phyloP scores from a whole-genome alignment of 2,113 vertebrate genomes.

The Thermophis baileyi region DNA sequence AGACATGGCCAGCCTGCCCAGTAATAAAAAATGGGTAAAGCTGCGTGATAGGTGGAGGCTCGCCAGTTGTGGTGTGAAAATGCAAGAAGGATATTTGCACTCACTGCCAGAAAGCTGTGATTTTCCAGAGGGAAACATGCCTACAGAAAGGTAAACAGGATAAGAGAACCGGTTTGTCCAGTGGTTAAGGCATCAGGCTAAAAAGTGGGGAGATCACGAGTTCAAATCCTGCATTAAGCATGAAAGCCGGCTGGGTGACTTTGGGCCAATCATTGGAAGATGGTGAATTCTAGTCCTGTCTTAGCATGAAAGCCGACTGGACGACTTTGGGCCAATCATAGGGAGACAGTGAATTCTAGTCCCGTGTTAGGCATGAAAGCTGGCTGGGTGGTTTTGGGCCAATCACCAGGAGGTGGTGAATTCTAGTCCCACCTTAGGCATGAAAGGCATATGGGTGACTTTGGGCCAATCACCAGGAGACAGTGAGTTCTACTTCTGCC shows the following conservation, averaged over 20 bases:
- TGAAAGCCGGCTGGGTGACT: too few relatives aligned
- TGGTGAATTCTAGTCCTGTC: too few relatives aligned
- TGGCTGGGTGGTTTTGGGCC: too few relatives aligned
- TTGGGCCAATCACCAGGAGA: too few relatives aligned
- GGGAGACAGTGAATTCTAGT: too few relatives aligned
- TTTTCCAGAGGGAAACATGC: rapidly evolving
- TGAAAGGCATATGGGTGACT: too few relatives aligned
- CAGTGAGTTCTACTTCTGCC: too few relatives aligned
- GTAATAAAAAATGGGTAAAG: slow-evolving; percentile 8
- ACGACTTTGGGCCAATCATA: neutral
- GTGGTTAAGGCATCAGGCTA: neutral
- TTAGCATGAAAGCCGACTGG: too few relatives aligned
- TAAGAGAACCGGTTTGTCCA: neutral
- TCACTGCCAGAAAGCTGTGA: rapidly evolving
- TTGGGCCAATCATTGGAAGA: too few relatives aligned
- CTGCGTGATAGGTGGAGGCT: slow-evolving; percentile 44
- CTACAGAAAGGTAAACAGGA: neutral
- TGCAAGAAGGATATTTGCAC: slow-evolving; percentile 23
- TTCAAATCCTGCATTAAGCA: neutral
- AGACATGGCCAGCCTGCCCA: rapidly evolving
- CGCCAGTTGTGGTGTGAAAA: neutral
- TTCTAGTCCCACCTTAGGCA: too few relatives aligned
- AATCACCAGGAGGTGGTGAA: too few relatives aligned
- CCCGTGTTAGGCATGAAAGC: too few relatives aligned
- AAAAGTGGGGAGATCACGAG: neutral